These are phyloP conservation scores for Vespertilio murinus DNA, from an alignment of 2,797 vertebrate genomes.

Conservation along the genomic window DNA sequence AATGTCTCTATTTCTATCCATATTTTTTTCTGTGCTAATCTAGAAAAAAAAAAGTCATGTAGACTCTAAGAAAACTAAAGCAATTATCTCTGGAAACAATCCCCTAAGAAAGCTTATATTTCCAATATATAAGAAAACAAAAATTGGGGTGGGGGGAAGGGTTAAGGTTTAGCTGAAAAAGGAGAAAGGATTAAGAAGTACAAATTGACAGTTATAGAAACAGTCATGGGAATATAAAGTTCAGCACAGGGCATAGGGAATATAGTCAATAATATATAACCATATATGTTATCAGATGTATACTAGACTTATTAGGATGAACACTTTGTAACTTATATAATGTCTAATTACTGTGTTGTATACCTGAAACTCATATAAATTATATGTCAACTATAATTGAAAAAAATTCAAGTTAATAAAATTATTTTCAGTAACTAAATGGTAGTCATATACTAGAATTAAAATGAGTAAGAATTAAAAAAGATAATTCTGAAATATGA, in stretches of 20 bases:
- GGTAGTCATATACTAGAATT: constrained; percentile 9
- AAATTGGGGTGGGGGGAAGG: neutral
- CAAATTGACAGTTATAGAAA: neutral
- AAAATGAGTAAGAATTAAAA: constrained; percentile 43
- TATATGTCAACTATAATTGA: neutral
- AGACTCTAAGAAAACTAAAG: neutral
- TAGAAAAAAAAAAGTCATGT: neutral
- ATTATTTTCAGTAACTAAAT: constrained; percentile 44
- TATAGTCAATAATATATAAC: neutral
- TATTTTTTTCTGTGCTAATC: neutral
- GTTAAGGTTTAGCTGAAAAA: neutral
- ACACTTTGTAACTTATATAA: neutral
- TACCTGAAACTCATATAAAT: neutral
- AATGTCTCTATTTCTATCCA: neutral
- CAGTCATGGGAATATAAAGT: neutral
- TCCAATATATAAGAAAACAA: constrained; percentile 11
- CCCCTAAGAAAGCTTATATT: neutral
- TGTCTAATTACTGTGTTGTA: neutral
- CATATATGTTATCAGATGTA: neutral
- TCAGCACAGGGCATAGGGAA: neutral
- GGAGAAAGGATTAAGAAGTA: neutral
- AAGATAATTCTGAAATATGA: constrained; percentile 24
- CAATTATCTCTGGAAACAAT: neutral
- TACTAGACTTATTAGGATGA: neutral
- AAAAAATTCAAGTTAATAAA: neutral